phyloP scores from a whole-genome alignment of 2,797 vertebrate genomes.

The Emys orbicularis region DNA sequence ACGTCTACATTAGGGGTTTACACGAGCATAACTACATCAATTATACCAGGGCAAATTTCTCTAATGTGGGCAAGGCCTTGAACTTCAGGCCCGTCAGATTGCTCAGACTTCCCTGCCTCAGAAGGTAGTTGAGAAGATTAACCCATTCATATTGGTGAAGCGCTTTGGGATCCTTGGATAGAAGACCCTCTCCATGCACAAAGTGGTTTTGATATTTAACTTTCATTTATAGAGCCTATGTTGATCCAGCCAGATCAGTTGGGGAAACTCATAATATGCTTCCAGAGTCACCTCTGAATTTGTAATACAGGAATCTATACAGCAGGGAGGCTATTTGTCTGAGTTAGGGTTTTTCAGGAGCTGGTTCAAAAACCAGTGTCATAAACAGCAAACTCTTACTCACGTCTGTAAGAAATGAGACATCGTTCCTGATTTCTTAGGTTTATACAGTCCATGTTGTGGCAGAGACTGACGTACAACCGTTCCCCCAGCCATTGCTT shows the following conservation, averaged over 20 bases:
- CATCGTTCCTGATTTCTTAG: accelerated
- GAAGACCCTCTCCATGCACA: not conserved
- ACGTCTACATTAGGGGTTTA: not conserved
- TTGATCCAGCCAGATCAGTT: not conserved
- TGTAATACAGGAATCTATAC: accelerated
- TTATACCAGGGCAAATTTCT: not conserved
- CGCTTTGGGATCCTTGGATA: not conserved
- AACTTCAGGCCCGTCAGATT: not conserved
- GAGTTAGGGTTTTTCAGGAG: accelerated
- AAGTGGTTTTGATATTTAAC: not conserved
- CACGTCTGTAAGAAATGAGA: accelerated
- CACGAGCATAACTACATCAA: not conserved
- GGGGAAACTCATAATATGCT: not conserved
- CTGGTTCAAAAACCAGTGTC: not conserved
- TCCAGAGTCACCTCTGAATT: not conserved
- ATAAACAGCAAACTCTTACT: accelerated
- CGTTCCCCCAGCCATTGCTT: accelerated
- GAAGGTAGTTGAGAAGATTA: not conserved
- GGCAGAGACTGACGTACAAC: accelerated
- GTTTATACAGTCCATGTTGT: accelerated
- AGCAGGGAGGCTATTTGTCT: not conserved
- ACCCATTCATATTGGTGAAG: accelerated
- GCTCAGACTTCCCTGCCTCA: not conserved
- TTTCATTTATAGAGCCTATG: not conserved
- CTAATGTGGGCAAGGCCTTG: not conserved